phyloP scores from a whole-genome alignment of 2,113 vertebrate species.

The Pontoporia blainvillei region DNA sequence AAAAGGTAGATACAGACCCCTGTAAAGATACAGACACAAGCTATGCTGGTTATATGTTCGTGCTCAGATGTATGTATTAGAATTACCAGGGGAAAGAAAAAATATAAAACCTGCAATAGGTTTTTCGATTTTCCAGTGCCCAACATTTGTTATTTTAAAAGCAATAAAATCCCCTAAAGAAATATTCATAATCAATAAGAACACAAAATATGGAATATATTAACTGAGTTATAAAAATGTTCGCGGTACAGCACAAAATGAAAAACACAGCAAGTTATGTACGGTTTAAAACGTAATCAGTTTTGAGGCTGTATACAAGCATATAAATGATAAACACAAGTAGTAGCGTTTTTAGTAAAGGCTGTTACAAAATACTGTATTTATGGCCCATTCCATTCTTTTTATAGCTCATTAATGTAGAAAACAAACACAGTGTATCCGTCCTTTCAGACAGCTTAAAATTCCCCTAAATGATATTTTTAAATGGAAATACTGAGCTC shows the following conservation, averaged over 20 bases:
- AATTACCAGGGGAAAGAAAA: slow-evolving; percentile 73
- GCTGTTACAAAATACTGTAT: slow-evolving; percentile 80
- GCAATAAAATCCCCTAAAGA: slow-evolving; percentile 83
- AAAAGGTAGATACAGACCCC: slow-evolving; percentile 57
- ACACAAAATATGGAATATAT: slow-evolving; percentile 84
- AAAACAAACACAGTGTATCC: slow-evolving; percentile 81
- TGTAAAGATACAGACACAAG: slow-evolving; percentile 43
- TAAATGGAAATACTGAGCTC: slow-evolving; percentile 76
- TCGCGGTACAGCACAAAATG: slow-evolving; percentile 80
- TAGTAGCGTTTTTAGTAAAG: slow-evolving; percentile 84
- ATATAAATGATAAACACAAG: slow-evolving; percentile 85
- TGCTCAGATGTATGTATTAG: slow-evolving; percentile 68
- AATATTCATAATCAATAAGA: slow-evolving; percentile 87
- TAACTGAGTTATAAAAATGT: slow-evolving; percentile 86
- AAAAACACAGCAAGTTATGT: slow-evolving; percentile 82
- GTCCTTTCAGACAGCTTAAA: slow-evolving; percentile 82
- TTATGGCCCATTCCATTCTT: slow-evolving; percentile 82
- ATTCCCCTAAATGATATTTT: slow-evolving; percentile 82
- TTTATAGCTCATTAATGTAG: slow-evolving; percentile 87
- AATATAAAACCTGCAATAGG: slow-evolving; percentile 70
- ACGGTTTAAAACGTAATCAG: slow-evolving; percentile 85
- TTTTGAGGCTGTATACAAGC: slow-evolving; percentile 81
- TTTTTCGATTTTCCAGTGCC: slow-evolving; percentile 73
- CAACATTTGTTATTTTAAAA: slow-evolving; percentile 83
- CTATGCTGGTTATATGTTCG: slow-evolving; percentile 58